Base-by-base conservation (phyloP, 1,140 invertebrate genomes). In the Danaus plexippus region DNA sequence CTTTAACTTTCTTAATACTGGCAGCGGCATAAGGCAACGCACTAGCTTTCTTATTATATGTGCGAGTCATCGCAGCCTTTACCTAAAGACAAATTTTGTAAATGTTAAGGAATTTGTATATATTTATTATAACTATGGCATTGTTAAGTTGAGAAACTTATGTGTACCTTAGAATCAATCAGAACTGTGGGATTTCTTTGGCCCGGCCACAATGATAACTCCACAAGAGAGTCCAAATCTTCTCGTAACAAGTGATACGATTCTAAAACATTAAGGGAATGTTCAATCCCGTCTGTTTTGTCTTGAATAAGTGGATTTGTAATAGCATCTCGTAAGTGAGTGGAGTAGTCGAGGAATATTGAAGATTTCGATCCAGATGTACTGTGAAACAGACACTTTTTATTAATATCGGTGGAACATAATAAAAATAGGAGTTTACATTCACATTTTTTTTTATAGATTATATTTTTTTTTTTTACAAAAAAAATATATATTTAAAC, bases 11-110 rank as follows among this genome's bases (percentile, higher is more conserved):
- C 67, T 88, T 92, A 59, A 88, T 80, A 41, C 80, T 85, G 6
- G 85, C 83, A 43, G 89, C 89, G 11, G 90, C 89, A 75, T 96
- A 96, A 2, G 94, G 93, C 52, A 92, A 89, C 47, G 92, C 82
- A 22, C 90, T 84, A 0, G 90, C 88, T 60, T 92, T 92, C 79
- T 98, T 98, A 77, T 98, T 99, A 76, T 97, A 97, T 0, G 92
- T 88, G 46, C 95, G 90, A 0, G 98, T 99, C 76, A 99, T 94
- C 0, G 97, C 95, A 11, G 96, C 91, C 89, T 99, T 99, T 0
- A 94, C 91, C 92, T 95, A 61, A 58, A 49, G 18, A 58, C 42
- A 51, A n/a, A 53, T 44, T 11, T 47, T 9, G 43, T 12, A 8
- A 42, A 9, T 11, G 18, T 42, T 49, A 47, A 45, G 48, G 15